phyloP scores from a whole-genome alignment of 2,888 invertebrate species.

The Amiota mariae region DNA sequence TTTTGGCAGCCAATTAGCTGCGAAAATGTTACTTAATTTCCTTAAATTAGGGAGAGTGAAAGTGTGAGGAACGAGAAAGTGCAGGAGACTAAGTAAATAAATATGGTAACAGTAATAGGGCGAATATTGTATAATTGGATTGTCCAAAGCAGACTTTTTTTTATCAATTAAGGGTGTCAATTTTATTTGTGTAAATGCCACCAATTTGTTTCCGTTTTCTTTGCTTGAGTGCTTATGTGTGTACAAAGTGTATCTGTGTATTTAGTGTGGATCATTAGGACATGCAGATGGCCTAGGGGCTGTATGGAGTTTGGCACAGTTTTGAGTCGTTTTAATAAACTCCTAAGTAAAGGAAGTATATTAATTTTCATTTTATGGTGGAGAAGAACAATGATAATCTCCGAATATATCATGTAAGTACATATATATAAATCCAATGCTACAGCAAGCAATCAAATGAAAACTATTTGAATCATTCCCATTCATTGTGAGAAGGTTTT shows the following conservation, averaged over 20 bases:
- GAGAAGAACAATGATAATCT: no score
- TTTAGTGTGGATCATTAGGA: conserved; percentile 13
- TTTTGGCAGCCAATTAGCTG: conserved; percentile 64
- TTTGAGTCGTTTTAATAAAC: no score
- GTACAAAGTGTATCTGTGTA: background rate
- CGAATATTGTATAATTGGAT: conserved; percentile 65
- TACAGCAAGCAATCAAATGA: no score
- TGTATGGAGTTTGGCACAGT: background rate
- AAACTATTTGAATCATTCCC: no score
- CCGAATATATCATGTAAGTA: no score
- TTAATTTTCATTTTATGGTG: no score
- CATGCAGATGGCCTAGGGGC: conserved; percentile 11
- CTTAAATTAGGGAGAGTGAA: conserved; percentile 52
- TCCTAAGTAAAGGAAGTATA: no score
- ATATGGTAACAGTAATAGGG: conserved; percentile 52
- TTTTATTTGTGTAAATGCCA: conserved; percentile 24
- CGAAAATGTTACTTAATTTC: conserved; percentile 66
- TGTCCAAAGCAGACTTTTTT: conserved; percentile 24
- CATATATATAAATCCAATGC: no score
- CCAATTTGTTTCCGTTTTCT: background rate
- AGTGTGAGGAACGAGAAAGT: background rate
- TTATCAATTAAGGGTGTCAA: conserved; percentile 24
- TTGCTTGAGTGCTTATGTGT: background rate
- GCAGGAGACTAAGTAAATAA: conserved; percentile 5
- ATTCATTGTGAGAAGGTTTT: no score